These are phyloP conservation scores for Cnemophilus loriae DNA, from an alignment of 2,113 vertebrate genomes.

Conservation along the genomic window DNA sequence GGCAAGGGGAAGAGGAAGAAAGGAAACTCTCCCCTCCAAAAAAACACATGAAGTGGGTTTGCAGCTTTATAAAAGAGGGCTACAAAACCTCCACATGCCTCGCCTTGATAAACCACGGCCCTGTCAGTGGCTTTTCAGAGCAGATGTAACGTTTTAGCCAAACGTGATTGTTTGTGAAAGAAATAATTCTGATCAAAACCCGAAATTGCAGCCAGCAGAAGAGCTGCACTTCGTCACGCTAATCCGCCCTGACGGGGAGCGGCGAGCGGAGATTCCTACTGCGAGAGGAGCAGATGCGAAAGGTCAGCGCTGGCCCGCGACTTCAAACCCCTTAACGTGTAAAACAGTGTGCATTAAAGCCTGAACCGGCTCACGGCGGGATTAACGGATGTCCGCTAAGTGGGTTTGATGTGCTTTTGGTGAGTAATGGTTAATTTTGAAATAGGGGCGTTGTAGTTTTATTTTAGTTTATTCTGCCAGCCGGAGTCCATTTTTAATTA, in stretches of 20 bases:
- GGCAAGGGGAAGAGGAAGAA: background rate
- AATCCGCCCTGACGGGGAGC: constrained; percentile 86
- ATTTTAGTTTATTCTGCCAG: constrained; percentile 19
- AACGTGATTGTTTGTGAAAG: constrained; percentile 99
- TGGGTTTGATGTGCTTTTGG: constrained; percentile 76
- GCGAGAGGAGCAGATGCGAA: constrained; percentile 80
- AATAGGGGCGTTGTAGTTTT: constrained; percentile 29
- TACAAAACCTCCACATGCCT: constrained; percentile 66
- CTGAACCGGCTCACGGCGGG: constrained; percentile 79
- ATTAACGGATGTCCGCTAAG: constrained; percentile 90
- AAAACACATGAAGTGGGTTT: constrained; percentile 16
- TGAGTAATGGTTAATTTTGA: constrained; percentile 72
- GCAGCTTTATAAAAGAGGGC: constrained; percentile 71
- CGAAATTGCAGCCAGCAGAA: constrained; percentile 85
- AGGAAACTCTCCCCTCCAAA: background rate
- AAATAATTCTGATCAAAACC: constrained; percentile 96
- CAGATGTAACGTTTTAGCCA: constrained; percentile 96
- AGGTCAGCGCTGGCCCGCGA: constrained; percentile 78
- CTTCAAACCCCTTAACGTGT: constrained; percentile 88
- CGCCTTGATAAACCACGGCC: constrained; percentile 67
- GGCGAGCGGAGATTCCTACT: constrained; percentile 86
- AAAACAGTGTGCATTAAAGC: constrained; percentile 87
- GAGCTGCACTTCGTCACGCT: constrained; percentile 84
- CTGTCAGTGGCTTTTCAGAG: constrained; percentile 84
- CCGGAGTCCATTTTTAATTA: constrained; percentile 43